Percentiles rank a stretch among this genome's conserved stretches.
Evolutionary conservation across 2,888 invertebrate species (phyloP).

Genomic region (Lasioglossum leucozonium): DNA sequence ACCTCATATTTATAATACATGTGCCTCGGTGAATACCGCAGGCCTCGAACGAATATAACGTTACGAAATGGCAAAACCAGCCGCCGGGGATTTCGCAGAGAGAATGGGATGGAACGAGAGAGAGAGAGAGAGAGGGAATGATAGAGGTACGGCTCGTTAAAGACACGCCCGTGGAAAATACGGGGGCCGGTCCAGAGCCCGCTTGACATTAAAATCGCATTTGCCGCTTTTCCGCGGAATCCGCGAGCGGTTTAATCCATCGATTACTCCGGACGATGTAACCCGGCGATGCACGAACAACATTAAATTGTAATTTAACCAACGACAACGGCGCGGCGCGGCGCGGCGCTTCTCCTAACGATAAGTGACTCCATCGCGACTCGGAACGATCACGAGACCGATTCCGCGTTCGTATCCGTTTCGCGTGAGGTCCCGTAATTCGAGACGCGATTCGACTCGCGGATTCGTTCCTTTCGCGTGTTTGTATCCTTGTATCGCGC

Average conservation of each 20-base stretch:
- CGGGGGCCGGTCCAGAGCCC: conserved; percentile 26
- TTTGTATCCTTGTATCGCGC: not conserved
- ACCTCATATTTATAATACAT: conserved; percentile 29
- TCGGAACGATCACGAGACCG: conserved; percentile 1
- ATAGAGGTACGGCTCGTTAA: conserved; percentile 53
- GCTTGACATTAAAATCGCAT: conserved; percentile 73
- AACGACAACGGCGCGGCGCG: conserved; percentile 29
- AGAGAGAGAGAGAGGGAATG: not conserved
- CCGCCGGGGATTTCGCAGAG: conserved; percentile 37
- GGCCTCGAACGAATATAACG: conserved; percentile 38
- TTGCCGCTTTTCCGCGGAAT: conserved; percentile 62
- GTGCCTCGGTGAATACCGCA: conserved; percentile 18
- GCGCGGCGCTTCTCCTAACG: conserved; percentile 3
- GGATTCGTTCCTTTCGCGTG: not conserved
- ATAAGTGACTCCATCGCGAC: conserved; percentile 31
- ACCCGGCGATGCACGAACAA: conserved; percentile 6
- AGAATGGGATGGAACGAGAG: not conserved
- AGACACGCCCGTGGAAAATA: conserved; percentile 61
- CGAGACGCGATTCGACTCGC: conserved; percentile 7
- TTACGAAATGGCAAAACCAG: conserved; percentile 49
- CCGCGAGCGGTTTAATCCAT: conserved; percentile 37
- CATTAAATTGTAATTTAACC: conserved; percentile 41
- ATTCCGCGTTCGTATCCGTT: conserved; percentile 17
- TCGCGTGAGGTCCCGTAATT: not conserved
- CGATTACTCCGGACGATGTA: conserved; percentile 25